Evolutionary conservation across 1,140 invertebrate genomes (phyloP).

Genomic region (Lethrus apterus): DNA sequence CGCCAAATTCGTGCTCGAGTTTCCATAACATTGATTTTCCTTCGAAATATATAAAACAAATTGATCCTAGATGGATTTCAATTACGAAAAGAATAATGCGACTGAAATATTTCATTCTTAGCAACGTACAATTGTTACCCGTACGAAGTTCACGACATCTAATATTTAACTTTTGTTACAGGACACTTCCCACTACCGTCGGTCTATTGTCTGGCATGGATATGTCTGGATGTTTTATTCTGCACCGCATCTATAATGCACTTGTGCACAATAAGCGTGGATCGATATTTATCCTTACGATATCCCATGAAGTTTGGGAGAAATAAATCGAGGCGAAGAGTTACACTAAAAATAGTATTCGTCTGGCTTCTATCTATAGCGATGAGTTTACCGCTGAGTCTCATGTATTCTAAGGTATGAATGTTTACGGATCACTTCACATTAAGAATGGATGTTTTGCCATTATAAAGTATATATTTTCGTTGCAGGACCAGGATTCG

Average conservation of each 20-base stretch:
- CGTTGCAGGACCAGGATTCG: conserved; percentile 66
- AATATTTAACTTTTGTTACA: conserved; percentile 44
- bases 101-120: too few species aligned
- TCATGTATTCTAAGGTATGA: conserved; percentile 79
- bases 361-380: conserved; percentile 85
- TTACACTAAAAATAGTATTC: conserved; percentile 83
- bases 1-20: too few species aligned
- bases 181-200: conserved; percentile 75
- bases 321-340: conserved; percentile 77
- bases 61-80: too few species aligned
- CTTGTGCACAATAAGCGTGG: conserved; percentile 90
- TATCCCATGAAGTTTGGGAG: conserved; percentile 86
- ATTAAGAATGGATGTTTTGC: not conserved
- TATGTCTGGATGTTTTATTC: conserved; percentile 87
- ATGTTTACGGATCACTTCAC: not conserved
- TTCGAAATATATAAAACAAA: too few species aligned
- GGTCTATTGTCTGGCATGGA: conserved; percentile 79
- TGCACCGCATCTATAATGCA: conserved; percentile 96
- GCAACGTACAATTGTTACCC: too few species aligned
- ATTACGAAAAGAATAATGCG: too few species aligned
- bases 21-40: too few species aligned
- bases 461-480: conserved; percentile 24
- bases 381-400: conserved; percentile 78
- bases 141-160: too few species aligned
- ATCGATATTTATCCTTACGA: conserved; percentile 76